Evolutionary conservation across 35 echinoderm and acorn worm species (phyloP).

Genomic region (Eucidaris tribuloides): DNA sequence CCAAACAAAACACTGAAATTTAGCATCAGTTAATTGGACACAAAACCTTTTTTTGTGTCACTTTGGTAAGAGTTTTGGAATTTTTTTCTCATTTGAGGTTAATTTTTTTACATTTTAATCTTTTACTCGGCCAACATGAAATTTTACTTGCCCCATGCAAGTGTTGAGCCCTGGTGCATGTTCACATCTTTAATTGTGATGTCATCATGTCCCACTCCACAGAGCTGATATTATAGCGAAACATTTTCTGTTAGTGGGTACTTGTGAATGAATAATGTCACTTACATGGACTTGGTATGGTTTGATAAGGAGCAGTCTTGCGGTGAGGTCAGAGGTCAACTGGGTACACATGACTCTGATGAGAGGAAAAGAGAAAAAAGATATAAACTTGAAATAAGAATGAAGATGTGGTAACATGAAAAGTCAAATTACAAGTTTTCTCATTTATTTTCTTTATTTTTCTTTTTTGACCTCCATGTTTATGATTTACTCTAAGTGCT

Average conservation of each 20-base stretch:
- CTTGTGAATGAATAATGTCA: not conserved
- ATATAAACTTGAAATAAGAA: not conserved
- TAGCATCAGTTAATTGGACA: no score
- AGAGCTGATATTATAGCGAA: not conserved
- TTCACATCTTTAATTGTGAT: not conserved
- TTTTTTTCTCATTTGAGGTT: no score
- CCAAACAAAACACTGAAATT: no score
- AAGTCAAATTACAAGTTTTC: not conserved
- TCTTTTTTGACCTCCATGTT: not conserved
- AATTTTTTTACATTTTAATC: no score
- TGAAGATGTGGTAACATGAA: no score
- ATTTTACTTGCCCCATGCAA: no score
- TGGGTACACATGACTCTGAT: constrained; percentile 69
- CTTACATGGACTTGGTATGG: constrained; percentile 66
- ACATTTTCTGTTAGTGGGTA: not conserved
- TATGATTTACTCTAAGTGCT: not conserved
- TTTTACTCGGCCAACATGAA: no score
- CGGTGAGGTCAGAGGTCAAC: constrained; percentile 54
- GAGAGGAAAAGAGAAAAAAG: not conserved
- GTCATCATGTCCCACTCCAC: not conserved
- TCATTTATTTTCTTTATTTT: not conserved
- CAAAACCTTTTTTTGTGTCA: no score
- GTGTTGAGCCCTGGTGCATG: no score
- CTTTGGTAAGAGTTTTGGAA: no score
- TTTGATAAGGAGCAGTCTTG: constrained; percentile 39